Base-by-base conservation (phyloP, 1,140 invertebrate genomes). In the Reticulitermes speratus region DNA sequence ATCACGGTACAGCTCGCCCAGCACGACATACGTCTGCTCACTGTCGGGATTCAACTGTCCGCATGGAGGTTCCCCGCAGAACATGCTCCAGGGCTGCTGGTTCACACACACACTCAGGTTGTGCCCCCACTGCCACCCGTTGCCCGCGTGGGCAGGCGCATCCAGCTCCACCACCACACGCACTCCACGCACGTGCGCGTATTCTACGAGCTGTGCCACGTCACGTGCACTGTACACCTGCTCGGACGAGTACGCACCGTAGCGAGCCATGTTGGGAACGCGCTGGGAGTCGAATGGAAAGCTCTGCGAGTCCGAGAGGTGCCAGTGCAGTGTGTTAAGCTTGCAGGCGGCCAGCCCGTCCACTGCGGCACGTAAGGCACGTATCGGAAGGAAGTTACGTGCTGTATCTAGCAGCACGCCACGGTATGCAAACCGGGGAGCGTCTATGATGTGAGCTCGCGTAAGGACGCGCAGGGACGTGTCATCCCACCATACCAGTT, bases 291-390 rank as follows among this genome's bases (percentile, higher is more conserved):
- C 94, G 84, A 97, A 94, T 0, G 97, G 96, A 89, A 97, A 97
- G 88, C 96, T 97, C 38, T 97, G 96, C 0, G 95, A 95, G 89
- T 98, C 97, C 0, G 96, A 97, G n/a, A 97, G 96, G 88, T 98
- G 96, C 96, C 96, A 97, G 88, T 98, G 97, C 89, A 98, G 96
- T 0, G 95, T 95, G 89, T 98, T 98, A 59, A 98, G 89, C 89
- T 97, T 98, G 21, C 94, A 95, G 89, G 94, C 92, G 0, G 94
- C 94, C 96, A 97, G 97, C 0, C 92, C 96, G 88, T 97, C 96
- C 81, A 98, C 92, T 0, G 95, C 96, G 30, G 93, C 91, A 87
- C 96, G 93, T 75, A 98, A 95, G 0, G 93, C 90, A 5, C 93
- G 91, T 9, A 96, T 92, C 2, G 93, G 91, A 88, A 95, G 92